Evolutionary conservation across 2,888 invertebrate species (phyloP).

Genomic region (Caenorhabditis sp.): DNA sequence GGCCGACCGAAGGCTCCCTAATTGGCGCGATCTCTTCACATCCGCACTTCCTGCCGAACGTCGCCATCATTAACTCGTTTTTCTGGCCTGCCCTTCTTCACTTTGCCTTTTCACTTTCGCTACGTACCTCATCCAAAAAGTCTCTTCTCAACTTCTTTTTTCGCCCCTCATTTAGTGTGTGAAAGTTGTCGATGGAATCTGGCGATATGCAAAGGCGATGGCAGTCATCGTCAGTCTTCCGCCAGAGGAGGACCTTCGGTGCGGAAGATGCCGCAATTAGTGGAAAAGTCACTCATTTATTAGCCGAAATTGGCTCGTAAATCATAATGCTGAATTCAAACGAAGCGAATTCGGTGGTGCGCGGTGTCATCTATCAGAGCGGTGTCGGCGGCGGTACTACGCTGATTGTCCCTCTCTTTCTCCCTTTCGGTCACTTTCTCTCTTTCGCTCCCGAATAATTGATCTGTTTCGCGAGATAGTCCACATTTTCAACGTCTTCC

Average conservation of each 20-base stretch:
- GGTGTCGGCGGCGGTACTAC: conserved; percentile 12
- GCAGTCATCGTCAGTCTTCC: conserved; percentile 1
- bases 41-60: conserved; percentile 45
- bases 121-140: conserved; percentile 17
- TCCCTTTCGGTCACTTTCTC: conserved; percentile 31
- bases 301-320: conserved; percentile 46
- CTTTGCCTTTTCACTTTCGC: conserved; percentile 48
- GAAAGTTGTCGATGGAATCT: conserved; percentile 32
- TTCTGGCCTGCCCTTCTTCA: conserved; percentile 26
- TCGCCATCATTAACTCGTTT: conserved; percentile 46
- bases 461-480: conserved; percentile 52
- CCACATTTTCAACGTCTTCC: conserved; percentile 36
- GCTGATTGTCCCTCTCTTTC: conserved; percentile 12
- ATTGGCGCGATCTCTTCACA: conserved; percentile 45
- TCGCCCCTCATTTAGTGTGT: conserved; percentile 31
- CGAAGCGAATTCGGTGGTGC: conserved; percentile 44
- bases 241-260: conserved; percentile 21
- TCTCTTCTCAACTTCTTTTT: conserved; percentile 44
- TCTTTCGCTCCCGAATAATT: conserved; percentile 38
- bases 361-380: conserved; percentile 43
- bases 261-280: conserved; percentile 13
- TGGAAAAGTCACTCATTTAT: conserved; percentile 24
- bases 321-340: conserved; percentile 40
- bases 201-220: conserved; percentile 9
- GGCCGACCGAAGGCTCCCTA: conserved; percentile 29